A percentile compares a stretch with the other conserved stretches of the same genome.
These are phyloP conservation scores for Rhea pennata DNA, from an alignment of 2,113 vertebrate genomes.

Conservation along the genomic window DNA sequence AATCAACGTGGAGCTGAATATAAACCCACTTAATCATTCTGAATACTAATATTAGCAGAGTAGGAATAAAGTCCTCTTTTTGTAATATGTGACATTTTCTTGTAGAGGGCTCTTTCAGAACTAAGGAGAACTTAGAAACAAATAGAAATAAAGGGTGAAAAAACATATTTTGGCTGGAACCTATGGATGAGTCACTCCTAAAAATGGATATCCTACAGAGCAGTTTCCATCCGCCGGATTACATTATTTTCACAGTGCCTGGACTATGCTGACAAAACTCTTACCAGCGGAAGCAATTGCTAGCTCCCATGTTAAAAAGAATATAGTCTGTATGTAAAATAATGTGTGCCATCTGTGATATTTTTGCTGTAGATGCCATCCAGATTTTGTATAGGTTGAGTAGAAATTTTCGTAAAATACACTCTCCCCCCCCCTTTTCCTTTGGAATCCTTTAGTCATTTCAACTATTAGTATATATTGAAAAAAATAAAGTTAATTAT, in stretches of 20 bases:
- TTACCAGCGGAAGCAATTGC: background rate
- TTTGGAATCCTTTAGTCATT: background rate
- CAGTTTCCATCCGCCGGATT: background rate
- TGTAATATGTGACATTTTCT: background rate
- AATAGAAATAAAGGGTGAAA: background rate
- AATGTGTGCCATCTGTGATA: background rate
- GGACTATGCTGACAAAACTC: background rate
- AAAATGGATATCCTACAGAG: background rate
- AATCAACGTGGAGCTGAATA: background rate
- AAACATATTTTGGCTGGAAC: background rate
- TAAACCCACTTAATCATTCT: background rate
- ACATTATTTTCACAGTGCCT: background rate
- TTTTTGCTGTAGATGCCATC: background rate
- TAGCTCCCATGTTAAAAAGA: background rate
- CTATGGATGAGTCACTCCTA: background rate
- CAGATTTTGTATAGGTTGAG: background rate
- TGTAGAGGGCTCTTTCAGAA: background rate
- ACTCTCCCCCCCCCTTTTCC: fast-evolving
- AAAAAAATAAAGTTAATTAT: background rate
- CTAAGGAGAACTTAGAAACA: background rate
- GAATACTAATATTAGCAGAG: background rate
- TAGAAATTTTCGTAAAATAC: background rate
- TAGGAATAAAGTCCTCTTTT: background rate
- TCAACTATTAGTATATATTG: background rate
- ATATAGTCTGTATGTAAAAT: background rate